Evolutionary conservation across 2,113 vertebrate genomes (phyloP).

Genomic region (Genyomyrus donnyi): DNA sequence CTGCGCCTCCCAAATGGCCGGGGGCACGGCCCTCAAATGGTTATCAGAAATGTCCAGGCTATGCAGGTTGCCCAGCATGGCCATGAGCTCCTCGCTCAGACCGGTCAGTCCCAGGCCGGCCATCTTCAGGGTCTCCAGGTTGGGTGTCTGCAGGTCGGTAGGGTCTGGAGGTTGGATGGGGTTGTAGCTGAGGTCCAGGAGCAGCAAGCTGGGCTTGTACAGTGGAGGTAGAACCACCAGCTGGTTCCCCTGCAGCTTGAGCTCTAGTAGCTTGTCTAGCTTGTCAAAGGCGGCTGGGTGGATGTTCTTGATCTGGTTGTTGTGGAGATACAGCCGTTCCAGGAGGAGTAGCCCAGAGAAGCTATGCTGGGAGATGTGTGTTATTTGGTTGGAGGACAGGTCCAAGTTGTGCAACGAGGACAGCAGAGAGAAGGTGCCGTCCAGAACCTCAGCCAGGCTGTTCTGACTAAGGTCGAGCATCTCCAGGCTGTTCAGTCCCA

Average conservation of each 20-base stretch:
- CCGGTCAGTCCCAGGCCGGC: constrained; percentile 65
- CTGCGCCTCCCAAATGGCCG: constrained; percentile 57
- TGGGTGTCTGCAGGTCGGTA: constrained; percentile 55
- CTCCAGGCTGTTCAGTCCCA: constrained; percentile 59
- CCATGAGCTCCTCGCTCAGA: constrained; percentile 67
- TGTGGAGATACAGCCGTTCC: constrained; percentile 80
- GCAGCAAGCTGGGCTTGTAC: constrained; percentile 68
- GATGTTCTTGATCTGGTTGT: constrained; percentile 74
- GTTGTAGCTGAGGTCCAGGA: constrained; percentile 83
- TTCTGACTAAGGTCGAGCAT: constrained; percentile 84
- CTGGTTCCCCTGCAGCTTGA: constrained; percentile 79
- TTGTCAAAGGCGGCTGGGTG: constrained; percentile 70
- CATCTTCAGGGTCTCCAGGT: constrained; percentile 73
- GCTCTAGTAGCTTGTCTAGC: constrained; percentile 73
- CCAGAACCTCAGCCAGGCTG: constrained; percentile 67
- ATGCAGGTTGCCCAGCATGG: constrained; percentile 68
- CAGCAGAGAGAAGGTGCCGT: constrained; percentile 69
- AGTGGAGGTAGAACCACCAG: constrained; percentile 64
- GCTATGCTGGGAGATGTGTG: constrained; percentile 73
- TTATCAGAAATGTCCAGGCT: constrained; percentile 80
- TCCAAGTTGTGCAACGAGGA: constrained; percentile 76
- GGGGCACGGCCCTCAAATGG: constrained; percentile 62
- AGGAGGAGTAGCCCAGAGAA: constrained; percentile 75
- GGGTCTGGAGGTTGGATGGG: constrained; percentile 56
- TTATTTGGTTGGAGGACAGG: constrained; percentile 74